These are phyloP conservation scores for Metopia argyrocephala DNA, from an alignment of 2,888 invertebrate species.

Conservation along the genomic window DNA sequence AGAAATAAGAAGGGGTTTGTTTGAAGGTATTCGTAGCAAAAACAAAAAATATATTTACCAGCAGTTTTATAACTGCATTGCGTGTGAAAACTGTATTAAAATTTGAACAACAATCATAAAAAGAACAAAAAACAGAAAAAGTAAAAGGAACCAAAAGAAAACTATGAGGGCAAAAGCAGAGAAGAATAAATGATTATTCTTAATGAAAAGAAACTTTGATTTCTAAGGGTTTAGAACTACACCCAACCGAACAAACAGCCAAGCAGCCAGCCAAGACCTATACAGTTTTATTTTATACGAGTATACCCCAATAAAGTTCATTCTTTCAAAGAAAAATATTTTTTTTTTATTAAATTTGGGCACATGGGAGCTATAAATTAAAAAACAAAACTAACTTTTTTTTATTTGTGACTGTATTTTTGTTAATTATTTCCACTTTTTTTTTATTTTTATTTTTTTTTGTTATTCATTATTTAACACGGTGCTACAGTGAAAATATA, in stretches of 20 bases:
- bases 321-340: too few species aligned
- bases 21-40: not conserved
- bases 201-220: constrained; percentile 51
- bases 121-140: constrained; percentile 11
- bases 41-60: not conserved
- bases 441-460: too few species aligned
- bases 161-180: not conserved
- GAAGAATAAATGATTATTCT: constrained; percentile 20
- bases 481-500: too few species aligned
- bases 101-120: constrained; percentile 14
- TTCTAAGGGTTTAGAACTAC: constrained; percentile 45
- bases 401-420: too few species aligned
- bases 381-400: too few species aligned
- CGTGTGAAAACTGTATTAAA: constrained; percentile 61
- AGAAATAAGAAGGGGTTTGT: not conserved
- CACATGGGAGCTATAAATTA: too few species aligned
- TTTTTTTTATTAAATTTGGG: too few species aligned
- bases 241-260: not conserved
- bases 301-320: too few species aligned
- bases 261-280: not conserved
- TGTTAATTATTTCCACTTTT: too few species aligned
- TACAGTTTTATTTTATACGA: too few species aligned
- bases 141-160: not conserved
- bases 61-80: constrained; percentile 59
- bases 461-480: too few species aligned